phyloP scores from a whole-genome alignment of 1,140 invertebrate genomes.

The Lepidostoma basale region DNA sequence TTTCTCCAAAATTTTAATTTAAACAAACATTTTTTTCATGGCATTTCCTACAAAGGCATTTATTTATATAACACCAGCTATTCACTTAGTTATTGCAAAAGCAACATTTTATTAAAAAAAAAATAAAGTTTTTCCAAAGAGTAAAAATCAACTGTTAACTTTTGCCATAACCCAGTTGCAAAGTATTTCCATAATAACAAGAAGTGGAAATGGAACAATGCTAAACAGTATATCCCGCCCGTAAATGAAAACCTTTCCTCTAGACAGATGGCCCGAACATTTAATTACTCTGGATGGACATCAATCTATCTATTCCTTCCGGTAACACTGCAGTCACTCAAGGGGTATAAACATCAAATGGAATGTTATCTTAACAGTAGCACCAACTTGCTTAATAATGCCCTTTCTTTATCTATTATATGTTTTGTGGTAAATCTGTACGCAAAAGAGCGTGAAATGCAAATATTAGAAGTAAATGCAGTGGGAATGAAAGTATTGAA shows the following conservation, averaged over 20 bases:
- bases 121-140: too few species aligned
- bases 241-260: conserved; percentile 42
- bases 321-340: not conserved
- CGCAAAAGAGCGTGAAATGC: too few species aligned
- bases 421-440: too few species aligned
- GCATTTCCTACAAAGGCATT: not conserved
- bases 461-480: too few species aligned
- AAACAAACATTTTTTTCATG: not conserved
- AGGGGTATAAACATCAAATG: conserved; percentile 8
- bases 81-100: not conserved
- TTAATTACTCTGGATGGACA: conserved; percentile 45
- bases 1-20: too few species aligned
- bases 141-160: too few species aligned
- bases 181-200: not conserved
- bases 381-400: too few species aligned
- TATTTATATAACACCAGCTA: not conserved
- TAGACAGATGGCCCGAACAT: conserved; percentile 41
- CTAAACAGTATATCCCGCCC: not conserved
- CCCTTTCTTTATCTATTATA: too few species aligned
- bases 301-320: conserved; percentile 38
- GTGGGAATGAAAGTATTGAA: too few species aligned
- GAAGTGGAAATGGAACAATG: not conserved
- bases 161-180: too few species aligned
- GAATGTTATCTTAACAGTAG: too few species aligned
- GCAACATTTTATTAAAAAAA: too few species aligned